phyloP scores from a whole-genome alignment of 2,888 invertebrate species.

The Lampropteryx suffumata region DNA sequence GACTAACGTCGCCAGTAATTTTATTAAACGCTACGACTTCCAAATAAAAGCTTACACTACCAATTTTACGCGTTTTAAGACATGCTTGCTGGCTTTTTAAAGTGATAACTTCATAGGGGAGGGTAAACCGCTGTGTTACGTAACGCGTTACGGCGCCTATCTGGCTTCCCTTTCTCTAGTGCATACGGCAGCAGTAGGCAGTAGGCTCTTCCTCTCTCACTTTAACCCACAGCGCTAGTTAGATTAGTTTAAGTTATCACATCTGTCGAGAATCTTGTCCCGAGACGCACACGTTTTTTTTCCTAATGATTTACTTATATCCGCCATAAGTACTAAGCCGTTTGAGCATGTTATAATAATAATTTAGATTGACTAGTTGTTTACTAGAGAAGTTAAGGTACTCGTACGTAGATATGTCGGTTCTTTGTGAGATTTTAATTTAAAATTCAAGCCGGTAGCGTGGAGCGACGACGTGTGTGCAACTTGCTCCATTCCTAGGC shows the following conservation, averaged over 20 bases:
- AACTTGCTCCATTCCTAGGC: conserved; percentile 26
- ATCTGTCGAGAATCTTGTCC: no score
- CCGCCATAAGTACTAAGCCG: conserved; percentile 21
- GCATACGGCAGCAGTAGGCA: no score
- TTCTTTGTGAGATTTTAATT: conserved; percentile 20
- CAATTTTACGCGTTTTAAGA: conserved; percentile 10
- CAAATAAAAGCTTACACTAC: not conserved
- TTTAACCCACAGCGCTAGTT: no score
- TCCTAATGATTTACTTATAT: conserved; percentile 12
- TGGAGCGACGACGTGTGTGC: conserved; percentile 24
- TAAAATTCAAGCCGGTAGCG: conserved; percentile 10
- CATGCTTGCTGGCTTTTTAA: conserved; percentile 9
- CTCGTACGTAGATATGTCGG: conserved; percentile 39
- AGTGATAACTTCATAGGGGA: no score
- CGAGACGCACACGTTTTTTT: no score
- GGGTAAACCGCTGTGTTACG: no score
- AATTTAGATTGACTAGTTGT: conserved; percentile 43
- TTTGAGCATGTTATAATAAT: conserved; percentile 32
- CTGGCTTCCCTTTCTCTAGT: no score
- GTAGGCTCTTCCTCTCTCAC: no score
- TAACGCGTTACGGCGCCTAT: no score
- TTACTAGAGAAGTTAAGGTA: conserved; percentile 42
- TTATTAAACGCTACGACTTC: conserved; percentile 5
- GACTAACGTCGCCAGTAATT: conserved; percentile 36
- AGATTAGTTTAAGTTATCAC: no score